phyloP scores from a whole-genome alignment of 2,113 vertebrate species.

The Centrocercus urophasianus region DNA sequence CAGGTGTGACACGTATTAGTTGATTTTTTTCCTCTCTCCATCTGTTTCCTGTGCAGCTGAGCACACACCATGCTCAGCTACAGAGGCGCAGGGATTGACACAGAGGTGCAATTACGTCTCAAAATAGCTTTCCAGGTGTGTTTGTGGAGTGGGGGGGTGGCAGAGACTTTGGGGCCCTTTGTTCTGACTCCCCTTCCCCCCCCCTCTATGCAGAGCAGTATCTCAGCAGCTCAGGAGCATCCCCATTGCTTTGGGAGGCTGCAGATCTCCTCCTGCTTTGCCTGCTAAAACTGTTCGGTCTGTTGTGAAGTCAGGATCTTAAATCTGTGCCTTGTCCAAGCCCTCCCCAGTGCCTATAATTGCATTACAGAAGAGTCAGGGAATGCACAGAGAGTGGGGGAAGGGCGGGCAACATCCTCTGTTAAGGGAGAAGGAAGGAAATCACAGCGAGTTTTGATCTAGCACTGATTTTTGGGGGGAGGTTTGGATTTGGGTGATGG shows the following conservation, averaged over 20 bases:
- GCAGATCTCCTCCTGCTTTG: not conserved
- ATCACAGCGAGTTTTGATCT: not conserved
- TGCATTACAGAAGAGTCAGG: not conserved
- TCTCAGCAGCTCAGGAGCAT: not conserved
- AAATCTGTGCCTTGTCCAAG: not conserved
- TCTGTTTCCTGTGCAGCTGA: constrained; percentile 61
- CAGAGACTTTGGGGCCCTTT: not conserved
- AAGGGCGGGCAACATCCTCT: not conserved
- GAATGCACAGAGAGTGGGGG: not conserved
- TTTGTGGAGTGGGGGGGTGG: not conserved
- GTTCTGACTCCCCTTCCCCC: not conserved
- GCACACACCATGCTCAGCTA: not conserved
- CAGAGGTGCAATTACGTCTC: not conserved
- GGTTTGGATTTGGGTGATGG: not conserved
- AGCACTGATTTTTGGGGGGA: not conserved
- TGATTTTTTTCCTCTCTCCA: constrained; percentile 37
- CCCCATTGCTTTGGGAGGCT: accelerated
- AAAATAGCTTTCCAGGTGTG: not conserved
- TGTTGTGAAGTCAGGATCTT: constrained; percentile 12
- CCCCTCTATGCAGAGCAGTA: not conserved
- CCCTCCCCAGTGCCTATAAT: not conserved
- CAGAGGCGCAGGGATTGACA: not conserved
- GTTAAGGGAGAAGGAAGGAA: not conserved
- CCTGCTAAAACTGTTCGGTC: not conserved
- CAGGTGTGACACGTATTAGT: constrained; percentile 31